Evolutionary conservation across 2,888 invertebrate species (phyloP).

Genomic region (Drosophila emarginata): DNA sequence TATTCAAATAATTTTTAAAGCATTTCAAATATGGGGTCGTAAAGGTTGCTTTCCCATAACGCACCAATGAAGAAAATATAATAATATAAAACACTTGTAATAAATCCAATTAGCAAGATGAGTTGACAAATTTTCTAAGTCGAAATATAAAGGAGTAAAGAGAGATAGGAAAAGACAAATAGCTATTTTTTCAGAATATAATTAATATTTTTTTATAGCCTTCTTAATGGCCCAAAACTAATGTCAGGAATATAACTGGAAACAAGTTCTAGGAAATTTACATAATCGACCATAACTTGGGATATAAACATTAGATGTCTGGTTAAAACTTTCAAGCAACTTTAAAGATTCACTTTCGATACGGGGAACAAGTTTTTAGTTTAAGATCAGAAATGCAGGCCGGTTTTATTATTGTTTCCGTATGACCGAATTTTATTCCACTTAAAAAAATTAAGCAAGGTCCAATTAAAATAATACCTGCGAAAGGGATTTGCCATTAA

Average conservation of each 20-base stretch:
- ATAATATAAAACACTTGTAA: slow-evolving; percentile 1
- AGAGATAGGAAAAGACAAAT: neutral
- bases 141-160: neutral
- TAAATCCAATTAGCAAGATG: slow-evolving; percentile 22
- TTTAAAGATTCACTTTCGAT: neutral
- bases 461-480: neutral
- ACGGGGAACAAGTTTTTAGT: neutral
- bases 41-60: neutral
- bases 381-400: neutral
- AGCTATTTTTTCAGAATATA: neutral
- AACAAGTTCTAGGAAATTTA: slow-evolving; percentile 44
- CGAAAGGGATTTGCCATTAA: slow-evolving; percentile 14
- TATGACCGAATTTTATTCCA: neutral
- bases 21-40: neutral
- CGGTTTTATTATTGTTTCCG: neutral
- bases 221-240: neutral
- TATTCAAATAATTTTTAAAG: neutral
- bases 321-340: neutral
- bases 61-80: neutral
- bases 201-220: neutral
- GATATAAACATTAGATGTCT: neutral
- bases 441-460: neutral
- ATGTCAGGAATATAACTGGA: neutral
- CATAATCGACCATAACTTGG: neutral
- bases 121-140: neutral